Base-by-base conservation (phyloP, 2,797 vertebrate genomes). In the Xiphorhynchus erythropygius region DNA sequence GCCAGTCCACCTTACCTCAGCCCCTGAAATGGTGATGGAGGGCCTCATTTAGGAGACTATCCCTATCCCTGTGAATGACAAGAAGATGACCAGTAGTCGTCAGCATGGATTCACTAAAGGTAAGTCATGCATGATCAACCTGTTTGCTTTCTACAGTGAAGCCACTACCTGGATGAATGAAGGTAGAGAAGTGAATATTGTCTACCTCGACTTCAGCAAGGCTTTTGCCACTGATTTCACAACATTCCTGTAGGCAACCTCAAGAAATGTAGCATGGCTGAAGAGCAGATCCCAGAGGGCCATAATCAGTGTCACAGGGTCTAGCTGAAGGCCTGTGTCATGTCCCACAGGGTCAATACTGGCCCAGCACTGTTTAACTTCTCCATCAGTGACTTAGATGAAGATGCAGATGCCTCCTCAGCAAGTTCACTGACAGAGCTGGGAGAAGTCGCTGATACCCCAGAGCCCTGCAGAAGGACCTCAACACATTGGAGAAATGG, bases 61-160 rank as follows among this genome's bases (percentile, higher is more conserved):
- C 15, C n/a, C 44, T 33, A 41, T 15, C 35, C 30, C n/a, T 16
- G 25, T 30, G 25, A 21, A 30, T 50, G 35, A 50, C 44, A 69
- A 42, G 44, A 41, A 41, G 59, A 5, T 6, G 9, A 35, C 42
- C 22, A 70, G 33, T 16, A 50, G 21, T 9, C 53, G 21, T 23
- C n/a, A 65, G 50, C 13, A 21, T 55, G 32, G 22, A 37, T 37
- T 53, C 47, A 71, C 27, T 4, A 27, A 52, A 42, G 16, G 10
- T 4, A 42, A n/a, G 25, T 17, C 32, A 21, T 17, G 8, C 3
- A 0, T 64, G 50, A 22, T 13, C 60, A 35, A 18, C 24, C 35
- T 30, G 50, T 16, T 33, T 41, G 35, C 25, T 33, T 39, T 64
- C 30, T 52, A 47, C 16, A n/a, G 30, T 39, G 41, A 55, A 39